A percentile compares a stretch with the other conserved stretches of the same genome.
phyloP scores from a whole-genome alignment of 2,888 invertebrate species.

The Hydrotaea cyrtoneurina region DNA sequence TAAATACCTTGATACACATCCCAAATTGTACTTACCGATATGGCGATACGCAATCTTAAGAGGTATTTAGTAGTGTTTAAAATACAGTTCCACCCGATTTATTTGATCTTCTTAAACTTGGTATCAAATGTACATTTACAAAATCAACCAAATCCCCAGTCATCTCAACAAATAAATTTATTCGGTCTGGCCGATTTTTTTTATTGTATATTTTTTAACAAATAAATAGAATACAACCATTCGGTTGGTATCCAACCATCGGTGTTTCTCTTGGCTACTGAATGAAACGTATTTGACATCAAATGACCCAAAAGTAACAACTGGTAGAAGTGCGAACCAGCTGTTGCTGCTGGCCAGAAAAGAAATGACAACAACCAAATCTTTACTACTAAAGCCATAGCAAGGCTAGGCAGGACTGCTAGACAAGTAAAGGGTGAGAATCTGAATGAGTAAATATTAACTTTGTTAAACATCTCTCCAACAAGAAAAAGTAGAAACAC shows the following conservation, averaged over 20 bases:
- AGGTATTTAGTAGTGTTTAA: too few species aligned
- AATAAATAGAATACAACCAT: background rate
- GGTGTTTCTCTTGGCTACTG: background rate
- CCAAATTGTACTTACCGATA: too few species aligned
- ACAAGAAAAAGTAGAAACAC: background rate
- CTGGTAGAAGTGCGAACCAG: background rate
- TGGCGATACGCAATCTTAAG: too few species aligned
- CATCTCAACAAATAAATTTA: too few species aligned
- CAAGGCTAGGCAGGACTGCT: background rate
- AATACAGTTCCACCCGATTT: too few species aligned
- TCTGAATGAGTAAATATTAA: constrained; percentile 11
- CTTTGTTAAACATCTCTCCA: constrained; percentile 39
- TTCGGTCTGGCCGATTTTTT: too few species aligned
- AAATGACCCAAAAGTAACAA: constrained; percentile 36
- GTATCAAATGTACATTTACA: too few species aligned
- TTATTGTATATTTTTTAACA: too few species aligned
- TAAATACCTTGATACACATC: too few species aligned
- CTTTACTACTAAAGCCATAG: background rate
- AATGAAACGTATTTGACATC: background rate
- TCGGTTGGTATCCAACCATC: background rate
- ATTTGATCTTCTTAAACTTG: too few species aligned
- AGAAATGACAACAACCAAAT: background rate
- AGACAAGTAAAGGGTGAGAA: background rate
- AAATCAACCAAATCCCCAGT: too few species aligned
- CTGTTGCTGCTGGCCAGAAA: background rate